A percentile compares a stretch with the other conserved stretches of the same genome.
These are phyloP conservation scores for Rhadinocentrus ornatus DNA, from an alignment of 2,797 vertebrate species.

Conservation along the genomic window DNA sequence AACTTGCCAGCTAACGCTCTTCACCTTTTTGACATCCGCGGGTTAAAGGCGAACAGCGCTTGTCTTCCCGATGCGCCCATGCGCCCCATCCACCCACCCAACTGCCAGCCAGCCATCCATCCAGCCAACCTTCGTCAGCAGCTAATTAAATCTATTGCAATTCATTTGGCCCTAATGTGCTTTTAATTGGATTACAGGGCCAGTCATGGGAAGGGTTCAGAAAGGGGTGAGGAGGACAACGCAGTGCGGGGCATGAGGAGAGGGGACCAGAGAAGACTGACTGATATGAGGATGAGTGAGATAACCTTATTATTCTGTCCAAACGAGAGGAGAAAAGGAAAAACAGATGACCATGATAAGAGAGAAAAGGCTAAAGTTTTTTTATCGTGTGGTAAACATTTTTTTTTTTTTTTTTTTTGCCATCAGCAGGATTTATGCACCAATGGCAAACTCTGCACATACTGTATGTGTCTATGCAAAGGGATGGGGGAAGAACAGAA, in stretches of 20 bases:
- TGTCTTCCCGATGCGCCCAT: conserved; percentile 6
- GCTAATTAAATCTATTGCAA: conserved; percentile 83
- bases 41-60: conserved; percentile 43
- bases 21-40: conserved; percentile 16
- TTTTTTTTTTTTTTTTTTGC: conserved; percentile 44
- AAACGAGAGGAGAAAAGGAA: conserved; percentile 1
- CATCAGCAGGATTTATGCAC: conserved; percentile 58
- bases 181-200: conserved; percentile 84
- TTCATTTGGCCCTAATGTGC: conserved; percentile 84
- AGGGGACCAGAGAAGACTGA: conserved; percentile 41
- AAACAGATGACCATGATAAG: not conserved
- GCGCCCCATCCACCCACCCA: conserved; percentile 25
- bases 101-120: conserved; percentile 46
- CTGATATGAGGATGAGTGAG: conserved; percentile 37
- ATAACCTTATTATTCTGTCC: conserved; percentile 53
- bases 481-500: not conserved
- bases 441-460: conserved; percentile 46
- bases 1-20: conserved; percentile 18
- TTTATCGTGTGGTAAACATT: conserved; percentile 50
- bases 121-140: conserved; percentile 75
- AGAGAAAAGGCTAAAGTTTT: conserved; percentile 37
- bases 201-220: conserved; percentile 73
- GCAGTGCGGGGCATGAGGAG: conserved; percentile 49
- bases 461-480: conserved; percentile 22
- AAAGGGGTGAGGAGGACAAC: conserved; percentile 63